Base-by-base conservation (phyloP, 2,113 vertebrate genomes). In the Cariama cristata region DNA sequence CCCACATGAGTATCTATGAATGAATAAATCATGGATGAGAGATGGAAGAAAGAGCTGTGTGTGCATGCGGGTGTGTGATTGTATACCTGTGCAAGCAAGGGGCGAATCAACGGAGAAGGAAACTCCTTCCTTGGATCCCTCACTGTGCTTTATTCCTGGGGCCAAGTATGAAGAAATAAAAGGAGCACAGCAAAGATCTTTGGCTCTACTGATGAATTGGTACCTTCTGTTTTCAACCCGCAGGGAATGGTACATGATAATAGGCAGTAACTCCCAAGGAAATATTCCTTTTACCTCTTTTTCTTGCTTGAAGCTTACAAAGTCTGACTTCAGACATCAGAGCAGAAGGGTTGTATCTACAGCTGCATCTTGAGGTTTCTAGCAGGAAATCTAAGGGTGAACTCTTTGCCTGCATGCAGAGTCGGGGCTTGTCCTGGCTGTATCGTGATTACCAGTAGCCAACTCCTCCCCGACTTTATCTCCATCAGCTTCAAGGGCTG, bases 51-150 rank as follows among this genome's bases (percentile, higher is more conserved):
- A 4, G 40, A 50, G 32, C n/a, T 63, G 8, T 14, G 52, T 13
- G 71, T 75, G 45, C 18, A 4, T 4, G 10, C 0, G 12, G n/a
- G 8, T 4, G 9, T 18, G 7, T 12, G 19, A 7, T 9, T 18
- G 28, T 13, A 22, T 6, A 12, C 22, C 68, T n/a, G 40, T 22
- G 68, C 0, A 1, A 76, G 30, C 0, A 0, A 56, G 47, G 28
- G 33, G 15, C 4, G 22, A 44, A 24, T 26, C 71, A 9, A 20
- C 5, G 42, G 63, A 47, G 60, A 69, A 44, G 18, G 12, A 22
- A 91, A 40, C 22, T 45, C 28, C 38, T n/a, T 74, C 32, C 38
- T 22, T 42, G 42, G 40, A 30, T 63, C 33, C 20, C 10, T 62
- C 47, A 8, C 38, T 18, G 11, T 64, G 28, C 32, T 87, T 62